Evolutionary conservation across 2,888 invertebrate species (phyloP).

Genomic region (Heliconius ethilla): DNA sequence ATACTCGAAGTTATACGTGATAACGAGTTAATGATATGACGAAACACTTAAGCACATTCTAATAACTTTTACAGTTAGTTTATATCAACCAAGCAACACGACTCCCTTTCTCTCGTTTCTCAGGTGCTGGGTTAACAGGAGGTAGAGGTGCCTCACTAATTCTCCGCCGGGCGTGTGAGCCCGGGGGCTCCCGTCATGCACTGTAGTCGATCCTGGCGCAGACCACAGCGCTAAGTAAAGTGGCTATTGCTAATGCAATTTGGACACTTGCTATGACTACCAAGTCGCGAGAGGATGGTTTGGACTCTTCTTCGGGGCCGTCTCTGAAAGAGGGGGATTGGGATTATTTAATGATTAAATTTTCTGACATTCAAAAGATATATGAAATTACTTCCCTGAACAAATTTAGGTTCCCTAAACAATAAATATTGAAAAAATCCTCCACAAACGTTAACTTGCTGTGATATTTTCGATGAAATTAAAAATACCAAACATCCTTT

Average conservation of each 20-base stretch:
- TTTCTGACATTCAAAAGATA: too few species aligned
- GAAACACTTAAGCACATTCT: background rate
- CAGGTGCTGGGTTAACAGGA: slow-evolving; percentile 59
- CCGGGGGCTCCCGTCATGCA: slow-evolving; percentile 74
- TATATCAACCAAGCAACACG: slow-evolving; percentile 84
- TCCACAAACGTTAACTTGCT: too few species aligned
- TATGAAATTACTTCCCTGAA: too few species aligned
- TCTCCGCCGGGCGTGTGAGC: slow-evolving; percentile 67
- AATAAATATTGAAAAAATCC: too few species aligned
- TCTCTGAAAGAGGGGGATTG: slow-evolving; percentile 58
- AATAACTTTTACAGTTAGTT: slow-evolving; percentile 44
- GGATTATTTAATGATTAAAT: background rate
- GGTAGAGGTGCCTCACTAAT: slow-evolving; percentile 66
- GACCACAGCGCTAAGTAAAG: slow-evolving; percentile 77
- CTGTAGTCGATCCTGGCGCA: slow-evolving; percentile 80
- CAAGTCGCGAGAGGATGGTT: slow-evolving; percentile 69
- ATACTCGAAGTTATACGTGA: background rate
- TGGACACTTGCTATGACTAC: slow-evolving; percentile 79
- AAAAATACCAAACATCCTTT: background rate
- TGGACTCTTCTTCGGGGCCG: slow-evolving; percentile 69
- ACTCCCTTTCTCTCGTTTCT: slow-evolving; percentile 74
- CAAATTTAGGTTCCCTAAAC: too few species aligned
- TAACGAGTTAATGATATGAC: slow-evolving; percentile 10
- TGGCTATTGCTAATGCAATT: slow-evolving; percentile 74
- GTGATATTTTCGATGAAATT: background rate